Evolutionary conservation across 2,888 invertebrate species (phyloP), one percentile per base, ranked within the genome.

Genomic region (Aphidoletes aphidimyza): DNA sequence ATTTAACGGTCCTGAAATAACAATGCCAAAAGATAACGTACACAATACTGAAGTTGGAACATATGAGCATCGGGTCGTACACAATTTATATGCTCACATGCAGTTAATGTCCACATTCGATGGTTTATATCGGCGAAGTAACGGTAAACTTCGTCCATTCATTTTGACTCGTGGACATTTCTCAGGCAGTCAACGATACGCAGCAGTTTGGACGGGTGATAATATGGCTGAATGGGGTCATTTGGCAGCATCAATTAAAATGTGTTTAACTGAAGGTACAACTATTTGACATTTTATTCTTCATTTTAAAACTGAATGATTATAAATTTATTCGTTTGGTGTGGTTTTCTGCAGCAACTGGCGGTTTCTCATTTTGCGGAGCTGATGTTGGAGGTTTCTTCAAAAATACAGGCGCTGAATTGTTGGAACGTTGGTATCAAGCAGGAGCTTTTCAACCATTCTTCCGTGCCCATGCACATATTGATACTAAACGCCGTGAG

Each of bases 381-480:
- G 97, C 99, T 14, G 99, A 99, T 90, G 94, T 99, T 36, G 99
- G 98, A 8, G 99, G 99, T 0, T 99, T 99, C 92, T 99, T 99
- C 91, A 95, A 95, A 86, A 97, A 98, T 90, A 98, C 99, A 0
- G 98, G 98, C 87, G 89, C 93, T 0, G 98, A 99, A 89, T 92
- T 99, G 54, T 92, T 98, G 88, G 93, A 95, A 34, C 92, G 99
- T 85, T 99, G 99, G 99, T 98, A 98, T 89, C 98, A 97, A 93
- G 94, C 97, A 0, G 99, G 93, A 0, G 95, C 96, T 0, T 99
- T 95, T 93, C 93, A 98, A 87, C 96, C 99, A 26, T 99, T 99
- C 92, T 96, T 96, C 93, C 93, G 99, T 86, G 95, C 96, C 0
- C 99, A 99, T 90, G 96, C 99, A 0, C 99, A 99, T 90, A 95